A percentile compares a stretch with the other conserved stretches of the same genome.
Evolutionary conservation across 2,888 invertebrate genomes (phyloP).

Genomic region (Laspeyria flexula): DNA sequence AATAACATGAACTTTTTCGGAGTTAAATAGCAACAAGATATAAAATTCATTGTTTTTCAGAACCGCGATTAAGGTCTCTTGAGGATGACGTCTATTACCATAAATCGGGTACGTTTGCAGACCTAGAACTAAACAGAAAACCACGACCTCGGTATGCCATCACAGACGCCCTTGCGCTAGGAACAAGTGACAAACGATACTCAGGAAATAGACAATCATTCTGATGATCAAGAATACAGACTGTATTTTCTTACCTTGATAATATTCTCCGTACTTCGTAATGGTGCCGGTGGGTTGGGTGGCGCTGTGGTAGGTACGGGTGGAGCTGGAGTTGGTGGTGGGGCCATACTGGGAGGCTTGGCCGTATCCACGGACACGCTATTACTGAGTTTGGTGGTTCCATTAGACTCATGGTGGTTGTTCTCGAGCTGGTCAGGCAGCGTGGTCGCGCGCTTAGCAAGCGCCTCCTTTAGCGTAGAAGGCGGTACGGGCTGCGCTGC

Average conservation of each 20-base stretch:
- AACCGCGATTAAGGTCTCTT: no score
- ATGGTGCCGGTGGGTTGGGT: conserved; percentile 59
- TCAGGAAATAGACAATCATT: no score
- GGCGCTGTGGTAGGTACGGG: conserved; percentile 73
- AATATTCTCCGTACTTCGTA: conserved; percentile 79
- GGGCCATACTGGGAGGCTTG: conserved; percentile 73
- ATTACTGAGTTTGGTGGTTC: conserved; percentile 75
- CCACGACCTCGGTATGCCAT: no score
- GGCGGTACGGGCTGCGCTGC: conserved; percentile 81
- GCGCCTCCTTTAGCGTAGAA: conserved; percentile 82
- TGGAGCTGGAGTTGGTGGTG: conserved; percentile 79
- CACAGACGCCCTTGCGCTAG: no score
- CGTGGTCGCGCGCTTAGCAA: conserved; percentile 77
- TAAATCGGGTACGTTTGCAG: no score
- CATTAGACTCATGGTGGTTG: conserved; percentile 83
- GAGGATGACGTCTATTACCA: no score
- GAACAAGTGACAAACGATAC: no score
- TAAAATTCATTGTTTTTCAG: no score
- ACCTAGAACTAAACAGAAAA: no score
- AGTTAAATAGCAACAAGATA: no score
- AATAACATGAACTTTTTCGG: not conserved
- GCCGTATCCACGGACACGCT: conserved; percentile 73
- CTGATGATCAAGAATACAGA: no score
- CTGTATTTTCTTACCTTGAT: conserved; percentile 74
- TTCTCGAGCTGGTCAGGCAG: conserved; percentile 77